Evolutionary conservation across 37 sponge, comb jelly and placozoan species (phyloP).

Genomic region (Eunapius fragilis): DNA sequence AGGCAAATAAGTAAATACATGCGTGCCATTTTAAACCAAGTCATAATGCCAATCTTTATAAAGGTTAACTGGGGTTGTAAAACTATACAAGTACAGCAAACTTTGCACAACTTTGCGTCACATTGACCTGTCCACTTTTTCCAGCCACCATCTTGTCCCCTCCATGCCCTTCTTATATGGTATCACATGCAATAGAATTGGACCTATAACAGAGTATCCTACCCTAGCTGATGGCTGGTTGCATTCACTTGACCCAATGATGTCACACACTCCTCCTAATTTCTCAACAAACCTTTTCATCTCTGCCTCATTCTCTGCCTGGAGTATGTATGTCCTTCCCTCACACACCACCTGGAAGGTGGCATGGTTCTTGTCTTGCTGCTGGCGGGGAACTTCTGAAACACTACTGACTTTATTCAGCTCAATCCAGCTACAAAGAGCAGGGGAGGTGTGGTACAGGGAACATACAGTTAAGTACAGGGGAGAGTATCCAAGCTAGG

Average conservation of each 20-base stretch:
- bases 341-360: conserved; percentile 71
- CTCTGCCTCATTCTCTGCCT: conserved; percentile 56
- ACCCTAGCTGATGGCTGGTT: too few relatives aligned
- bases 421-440: conserved; percentile 64
- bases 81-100: too few relatives aligned
- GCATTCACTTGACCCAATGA: too few relatives aligned
- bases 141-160: not conserved
- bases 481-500: too few relatives aligned
- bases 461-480: too few relatives aligned
- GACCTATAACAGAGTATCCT: too few relatives aligned
- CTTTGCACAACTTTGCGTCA: not conserved
- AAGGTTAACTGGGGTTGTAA: too few relatives aligned
- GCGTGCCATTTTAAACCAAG: too few relatives aligned
- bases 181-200: too few relatives aligned
- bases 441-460: not conserved
- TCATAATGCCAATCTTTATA: too few relatives aligned
- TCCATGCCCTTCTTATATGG: too few relatives aligned
- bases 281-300: conserved; percentile 61
- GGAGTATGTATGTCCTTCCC: conserved; percentile 72
- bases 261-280: too few relatives aligned
- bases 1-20: not conserved
- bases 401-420: conserved; percentile 62
- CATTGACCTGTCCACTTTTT: not conserved
- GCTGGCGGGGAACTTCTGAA: conserved; percentile 23
- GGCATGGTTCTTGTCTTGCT: conserved; percentile 75